Conservation (phyloP, 1,140 invertebrate genomes). For the Rhizoglyphus robini region DNA sequence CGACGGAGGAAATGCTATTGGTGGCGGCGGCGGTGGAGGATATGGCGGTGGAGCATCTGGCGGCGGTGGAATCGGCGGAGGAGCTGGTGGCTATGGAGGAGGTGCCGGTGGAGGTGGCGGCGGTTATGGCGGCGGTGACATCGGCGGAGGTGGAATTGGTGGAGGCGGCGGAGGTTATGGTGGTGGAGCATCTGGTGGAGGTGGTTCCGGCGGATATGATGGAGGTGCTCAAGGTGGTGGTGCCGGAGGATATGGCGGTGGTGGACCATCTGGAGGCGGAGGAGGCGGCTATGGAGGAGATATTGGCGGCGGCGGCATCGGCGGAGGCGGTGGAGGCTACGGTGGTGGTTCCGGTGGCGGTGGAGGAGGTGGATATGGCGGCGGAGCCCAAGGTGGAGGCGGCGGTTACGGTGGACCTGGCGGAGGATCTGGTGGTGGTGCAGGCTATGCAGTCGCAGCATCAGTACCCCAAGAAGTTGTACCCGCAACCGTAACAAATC, state of each 20-base stretch:
- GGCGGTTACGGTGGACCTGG: neutral
- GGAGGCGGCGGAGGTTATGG: neutral
- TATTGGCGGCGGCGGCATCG: neutral
- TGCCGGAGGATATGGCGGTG: neutral
- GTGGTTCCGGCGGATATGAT: neutral
- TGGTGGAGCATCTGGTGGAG: neutral
- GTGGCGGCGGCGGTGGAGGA: neutral
- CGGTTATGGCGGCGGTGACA: neutral
- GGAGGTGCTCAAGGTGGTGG: neutral
- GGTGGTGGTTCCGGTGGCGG: neutral
- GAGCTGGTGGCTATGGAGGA: neutral
- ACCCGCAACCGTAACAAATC: neutral
- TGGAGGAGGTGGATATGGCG: neutral
- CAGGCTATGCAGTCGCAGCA: neutral
- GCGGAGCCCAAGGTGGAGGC: neutral
- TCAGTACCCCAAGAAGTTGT: neutral
- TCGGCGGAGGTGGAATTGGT: neutral
- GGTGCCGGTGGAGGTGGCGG: neutral
- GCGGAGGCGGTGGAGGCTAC: neutral
- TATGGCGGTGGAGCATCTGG: neutral
- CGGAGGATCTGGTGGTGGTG: neutral
- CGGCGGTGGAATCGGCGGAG: neutral
- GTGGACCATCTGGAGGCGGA: constrained; percentile 1
- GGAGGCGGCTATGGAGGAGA: constrained; percentile 11
- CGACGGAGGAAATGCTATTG: neutral